These are phyloP conservation scores for Damaliscus lunatus DNA, from an alignment of 2,113 vertebrate species.

Conservation along the genomic window DNA sequence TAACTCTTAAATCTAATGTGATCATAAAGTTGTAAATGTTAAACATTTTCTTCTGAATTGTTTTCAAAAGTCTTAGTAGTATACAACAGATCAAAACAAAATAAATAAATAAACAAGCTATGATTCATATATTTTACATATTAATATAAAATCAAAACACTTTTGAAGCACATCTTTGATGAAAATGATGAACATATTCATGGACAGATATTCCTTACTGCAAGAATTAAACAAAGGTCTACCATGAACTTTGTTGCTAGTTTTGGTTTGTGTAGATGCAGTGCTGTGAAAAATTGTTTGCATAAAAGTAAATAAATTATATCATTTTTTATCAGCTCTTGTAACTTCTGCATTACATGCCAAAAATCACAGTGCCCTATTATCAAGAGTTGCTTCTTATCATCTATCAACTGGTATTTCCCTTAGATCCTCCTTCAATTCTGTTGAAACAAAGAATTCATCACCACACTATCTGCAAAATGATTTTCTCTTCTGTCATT, in stretches of 20 bases:
- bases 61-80: not conserved
- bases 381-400: not conserved
- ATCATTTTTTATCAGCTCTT: not conserved
- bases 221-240: not conserved
- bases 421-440: not conserved
- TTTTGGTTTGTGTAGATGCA: not conserved
- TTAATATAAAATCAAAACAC: constrained; percentile 9
- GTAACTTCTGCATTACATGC: not conserved
- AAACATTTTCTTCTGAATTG: constrained; percentile 31
- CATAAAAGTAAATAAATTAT: not conserved
- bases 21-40: not conserved
- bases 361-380: not conserved
- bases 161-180: not conserved
- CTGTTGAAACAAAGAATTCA: not conserved
- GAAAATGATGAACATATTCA: not conserved
- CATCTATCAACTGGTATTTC: not conserved
- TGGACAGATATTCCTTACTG: not conserved
- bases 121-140: not conserved
- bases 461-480: not conserved
- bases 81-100: not conserved
- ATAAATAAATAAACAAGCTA: not conserved
- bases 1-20: constrained; percentile 7
- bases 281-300: not conserved
- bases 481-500: not conserved
- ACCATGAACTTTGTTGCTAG: not conserved